A percentile compares a stretch with the other conserved stretches of the same genome.
phyloP scores from a whole-genome alignment of 2,888 invertebrate genomes.

The Ptychoptera albimana region DNA sequence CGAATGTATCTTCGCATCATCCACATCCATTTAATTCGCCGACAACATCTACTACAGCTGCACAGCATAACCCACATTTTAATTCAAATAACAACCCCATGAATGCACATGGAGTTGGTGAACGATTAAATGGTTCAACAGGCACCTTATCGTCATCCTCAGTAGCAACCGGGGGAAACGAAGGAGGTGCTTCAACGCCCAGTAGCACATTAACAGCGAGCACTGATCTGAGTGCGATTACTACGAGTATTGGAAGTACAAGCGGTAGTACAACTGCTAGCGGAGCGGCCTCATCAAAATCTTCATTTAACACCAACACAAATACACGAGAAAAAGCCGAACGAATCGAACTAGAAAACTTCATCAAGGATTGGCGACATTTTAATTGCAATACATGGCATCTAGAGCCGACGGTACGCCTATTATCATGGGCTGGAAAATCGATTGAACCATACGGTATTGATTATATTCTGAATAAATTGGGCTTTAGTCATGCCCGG shows the following conservation, averaged over 20 bases:
- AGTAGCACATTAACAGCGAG: not conserved
- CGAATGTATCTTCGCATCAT: constrained; percentile 24
- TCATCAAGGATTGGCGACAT: constrained; percentile 73
- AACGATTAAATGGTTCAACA: not conserved
- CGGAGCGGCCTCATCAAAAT: too few relatives aligned
- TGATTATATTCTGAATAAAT: constrained; percentile 93
- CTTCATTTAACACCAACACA: too few relatives aligned
- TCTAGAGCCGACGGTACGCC: constrained; percentile 79
- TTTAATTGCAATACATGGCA: constrained; percentile 94
- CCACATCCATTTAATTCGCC: constrained; percentile 2
- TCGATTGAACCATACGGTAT: constrained; percentile 97
- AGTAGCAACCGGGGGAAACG: constrained; percentile 3
- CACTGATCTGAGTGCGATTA: not conserved
- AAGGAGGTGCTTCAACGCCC: constrained; percentile 5
- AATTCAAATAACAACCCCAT: constrained; percentile 3
- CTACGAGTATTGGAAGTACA: too few relatives aligned
- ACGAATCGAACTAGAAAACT: constrained; percentile 38
- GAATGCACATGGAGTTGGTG: not conserved
- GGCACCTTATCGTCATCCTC: not conserved
- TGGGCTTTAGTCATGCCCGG: constrained; percentile 93
- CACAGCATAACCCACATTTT: not conserved
- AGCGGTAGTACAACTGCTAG: too few relatives aligned
- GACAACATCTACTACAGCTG: constrained; percentile 11
- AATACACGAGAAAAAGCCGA: not conserved
- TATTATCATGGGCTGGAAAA: constrained; percentile 83